These are phyloP conservation scores for Zosterops japonicus DNA, from an alignment of 2,113 vertebrate genomes.

Conservation along the genomic window DNA sequence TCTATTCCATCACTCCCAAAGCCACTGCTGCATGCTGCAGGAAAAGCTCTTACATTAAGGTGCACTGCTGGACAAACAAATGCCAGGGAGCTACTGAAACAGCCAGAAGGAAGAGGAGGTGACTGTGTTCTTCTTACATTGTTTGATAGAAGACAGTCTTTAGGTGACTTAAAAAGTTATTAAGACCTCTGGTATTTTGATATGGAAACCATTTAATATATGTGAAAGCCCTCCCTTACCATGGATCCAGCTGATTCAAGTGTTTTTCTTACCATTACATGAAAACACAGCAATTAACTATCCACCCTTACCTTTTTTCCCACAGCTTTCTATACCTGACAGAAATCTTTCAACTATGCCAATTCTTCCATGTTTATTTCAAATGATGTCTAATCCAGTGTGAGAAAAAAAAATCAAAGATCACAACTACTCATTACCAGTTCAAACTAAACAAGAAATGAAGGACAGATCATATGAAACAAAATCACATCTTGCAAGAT, in stretches of 20 bases:
- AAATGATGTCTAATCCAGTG: not conserved
- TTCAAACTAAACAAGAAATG: not conserved
- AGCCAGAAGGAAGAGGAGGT: not conserved
- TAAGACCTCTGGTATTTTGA: not conserved
- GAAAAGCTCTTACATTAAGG: not conserved
- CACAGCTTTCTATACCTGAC: not conserved
- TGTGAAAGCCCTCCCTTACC: not conserved
- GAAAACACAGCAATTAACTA: not conserved
- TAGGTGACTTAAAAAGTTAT: not conserved
- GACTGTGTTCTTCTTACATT: not conserved
- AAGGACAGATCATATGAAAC: not conserved
- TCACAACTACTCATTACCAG: not conserved
- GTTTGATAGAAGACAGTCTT: not conserved
- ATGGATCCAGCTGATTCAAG: not conserved
- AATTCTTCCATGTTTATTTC: not conserved
- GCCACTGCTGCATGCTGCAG: not conserved
- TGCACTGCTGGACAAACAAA: not conserved
- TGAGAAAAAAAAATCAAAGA: not conserved
- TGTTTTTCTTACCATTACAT: not conserved
- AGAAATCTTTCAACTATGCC: not conserved
- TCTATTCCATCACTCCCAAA: not conserved
- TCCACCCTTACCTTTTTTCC: not conserved
- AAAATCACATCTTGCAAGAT: not conserved
- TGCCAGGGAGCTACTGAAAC: not conserved
- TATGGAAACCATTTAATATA: accelerated